phyloP scores from a whole-genome alignment of 2,888 invertebrate genomes.

The Peribatodes rhomboidaria region DNA sequence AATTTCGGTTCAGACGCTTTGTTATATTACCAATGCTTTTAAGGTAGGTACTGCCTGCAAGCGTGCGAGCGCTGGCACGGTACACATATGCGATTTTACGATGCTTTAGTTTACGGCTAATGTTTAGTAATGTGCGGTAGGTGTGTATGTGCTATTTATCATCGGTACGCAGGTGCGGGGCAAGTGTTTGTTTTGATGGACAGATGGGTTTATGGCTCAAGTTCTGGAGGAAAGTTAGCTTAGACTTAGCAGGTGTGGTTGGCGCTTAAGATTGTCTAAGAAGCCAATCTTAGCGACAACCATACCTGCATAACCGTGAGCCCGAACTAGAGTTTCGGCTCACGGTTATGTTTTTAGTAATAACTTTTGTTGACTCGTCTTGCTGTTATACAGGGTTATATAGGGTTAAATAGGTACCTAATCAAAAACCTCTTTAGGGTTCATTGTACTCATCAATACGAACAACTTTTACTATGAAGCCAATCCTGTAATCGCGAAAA shows the following conservation, averaged over 20 bases:
- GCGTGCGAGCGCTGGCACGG: conserved; percentile 70
- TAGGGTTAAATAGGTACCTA: too few relatives aligned
- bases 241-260: conserved; percentile 7
- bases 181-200: conserved; percentile 24
- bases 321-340: too few relatives aligned
- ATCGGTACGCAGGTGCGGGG: conserved; percentile 36
- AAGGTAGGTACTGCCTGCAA: conserved; percentile 83
- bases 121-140: conserved; percentile 73
- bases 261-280: neutral
- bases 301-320: too few relatives aligned
- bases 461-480: too few relatives aligned
- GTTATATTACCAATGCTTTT: conserved; percentile 87
- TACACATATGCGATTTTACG: conserved; percentile 84
- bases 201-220: conserved; percentile 30
- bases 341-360: too few relatives aligned
- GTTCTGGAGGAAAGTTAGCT: conserved; percentile 34
- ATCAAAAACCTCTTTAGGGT: too few relatives aligned
- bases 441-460: too few relatives aligned
- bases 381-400: too few relatives aligned
- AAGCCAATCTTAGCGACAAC: too few relatives aligned
- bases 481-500: too few relatives aligned
- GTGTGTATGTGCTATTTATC: conserved; percentile 52
- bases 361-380: too few relatives aligned
- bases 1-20: conserved; percentile 87
- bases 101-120: conserved; percentile 80